Base-by-base conservation (phyloP, 2,113 vertebrate genomes). In the Lucifuga dentata region DNA sequence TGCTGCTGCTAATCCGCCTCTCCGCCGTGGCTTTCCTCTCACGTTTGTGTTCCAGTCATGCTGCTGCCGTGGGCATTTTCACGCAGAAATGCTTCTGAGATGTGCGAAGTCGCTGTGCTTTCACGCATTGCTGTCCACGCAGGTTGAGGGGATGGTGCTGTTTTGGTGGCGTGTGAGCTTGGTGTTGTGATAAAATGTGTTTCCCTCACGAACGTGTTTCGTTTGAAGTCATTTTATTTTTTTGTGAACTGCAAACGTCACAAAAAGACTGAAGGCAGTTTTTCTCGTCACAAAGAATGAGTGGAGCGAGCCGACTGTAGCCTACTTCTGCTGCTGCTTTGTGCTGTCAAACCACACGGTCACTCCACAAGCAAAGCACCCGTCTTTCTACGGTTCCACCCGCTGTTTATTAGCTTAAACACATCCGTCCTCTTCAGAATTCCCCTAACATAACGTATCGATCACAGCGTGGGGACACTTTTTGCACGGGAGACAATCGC, bases 1-100 rank as follows among this genome's bases (percentile, higher is more conserved):
- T 46, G 19, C 41, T 20, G 4, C 16, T 2, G 23, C 44, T 62
- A 39, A 78, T 78, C 55, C 56, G 73, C 40, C 48, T 68, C 66
- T 55, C 8, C 41, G 8, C 24, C 1, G 38, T 11, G 58, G 39
- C 40, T 58, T 16, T 12, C 13, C 21, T 13, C 56, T 41, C 58
- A 6, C 17, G 64, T 62, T 61, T 67, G 68, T 53, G 68, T 15
- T 13, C 63, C 35, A 35, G 58, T 16, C 15, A 17, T 2, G 5
- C 51, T 35, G 49, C 15, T 46, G 23, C 5, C 46, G 58, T 43
- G 40, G 43, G 26, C 11, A 7, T 15, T 8, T n/a, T n/a, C n/a
- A n/a, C n/a, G n/a, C n/a, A n/a, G n/a, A n/a, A n/a, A n/a, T n/a
- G n/a, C n/a, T n/a, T n/a, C n/a, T n/a, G n/a, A n/a, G n/a, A n/a